A percentile compares a stretch with the other conserved stretches of the same genome.
These are phyloP conservation scores for Seira musarum DNA, from an alignment of 2,888 invertebrate genomes.

Conservation along the genomic window DNA sequence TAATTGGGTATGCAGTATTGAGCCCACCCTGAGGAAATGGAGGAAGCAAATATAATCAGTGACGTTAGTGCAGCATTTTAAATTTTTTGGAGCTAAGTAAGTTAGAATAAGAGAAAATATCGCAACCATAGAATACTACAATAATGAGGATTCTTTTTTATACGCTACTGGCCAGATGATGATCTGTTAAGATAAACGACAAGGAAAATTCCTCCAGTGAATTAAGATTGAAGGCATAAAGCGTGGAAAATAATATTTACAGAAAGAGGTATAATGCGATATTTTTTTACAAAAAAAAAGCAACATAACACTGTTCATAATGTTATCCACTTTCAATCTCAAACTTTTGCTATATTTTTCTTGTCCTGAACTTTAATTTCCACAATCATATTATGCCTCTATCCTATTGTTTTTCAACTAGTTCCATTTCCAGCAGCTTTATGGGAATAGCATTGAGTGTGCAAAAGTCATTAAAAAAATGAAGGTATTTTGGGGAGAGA, in stretches of 20 bases:
- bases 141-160: neutral
- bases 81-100: neutral
- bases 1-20: neutral
- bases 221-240: neutral
- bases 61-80: neutral
- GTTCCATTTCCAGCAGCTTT: constrained; percentile 8
- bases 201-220: neutral
- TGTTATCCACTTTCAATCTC: neutral
- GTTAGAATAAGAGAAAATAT: neutral
- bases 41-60: neutral
- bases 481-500: neutral
- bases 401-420: constrained; percentile 2
- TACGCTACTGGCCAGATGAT: neutral
- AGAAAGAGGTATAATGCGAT: neutral
- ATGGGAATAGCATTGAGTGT: constrained; percentile 10
- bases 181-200: constrained; percentile 11
- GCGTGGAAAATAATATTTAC: neutral
- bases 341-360: constrained; percentile 3
- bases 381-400: neutral
- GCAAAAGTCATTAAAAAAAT: constrained; percentile 14
- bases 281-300: constrained; percentile 8
- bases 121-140: neutral
- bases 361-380: neutral
- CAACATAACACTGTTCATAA: neutral
- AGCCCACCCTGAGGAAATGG: constrained; percentile 6